Base-by-base conservation (phyloP, 2,797 vertebrate species). In the Limnodromus scolopaceus region DNA sequence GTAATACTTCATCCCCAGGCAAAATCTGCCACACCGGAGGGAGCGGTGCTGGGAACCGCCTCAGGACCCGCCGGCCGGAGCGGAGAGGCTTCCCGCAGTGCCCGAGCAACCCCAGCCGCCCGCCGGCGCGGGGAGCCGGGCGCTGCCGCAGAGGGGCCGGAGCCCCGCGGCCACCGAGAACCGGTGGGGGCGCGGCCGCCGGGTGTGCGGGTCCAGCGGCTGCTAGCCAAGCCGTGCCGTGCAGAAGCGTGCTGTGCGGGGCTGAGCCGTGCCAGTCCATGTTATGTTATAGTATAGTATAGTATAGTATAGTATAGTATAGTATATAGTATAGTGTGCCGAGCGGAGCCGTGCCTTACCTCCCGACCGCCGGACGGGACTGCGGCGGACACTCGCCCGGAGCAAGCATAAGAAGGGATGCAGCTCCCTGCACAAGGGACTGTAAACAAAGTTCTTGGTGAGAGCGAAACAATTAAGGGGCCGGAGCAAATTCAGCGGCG, bases 401-500 rank as follows among this genome's bases (percentile, higher is more conserved):
- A 84, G 61, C 83, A 32, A 87, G 88, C 68, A 36, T 41, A 90
- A 87, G 79, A 96, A 66, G 66, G 89, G 97, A 97, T 97, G 97
- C 96, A 88, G 94, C 96, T 91, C 93, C 30, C 91, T 6, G 80
- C 71, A 84, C 94, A 94, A 98, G 98, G 98, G 98, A 97, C 91
- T 69, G 98, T 98, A 43, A 77, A 85, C 96, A 98, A 98, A 98
- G 96, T 98, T 86, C 98, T 86, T 57, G 80, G 92, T 90, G 61
- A 79, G 92, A 88, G 74, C 82, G 74, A 86, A 93, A 87, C 93
- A 83, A 89, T 84, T 94, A 90, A 98, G 98, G 97, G 98, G 97
- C 53, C 95, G 96, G 94, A 97, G 97, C 93, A 97, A 98, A 98
- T 82, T 64, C 96, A 96, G 87, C 74, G 70, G 87, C 77, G 93